phyloP scores from a whole-genome alignment of 2,888 invertebrate species.

The Apodemia duryi region DNA sequence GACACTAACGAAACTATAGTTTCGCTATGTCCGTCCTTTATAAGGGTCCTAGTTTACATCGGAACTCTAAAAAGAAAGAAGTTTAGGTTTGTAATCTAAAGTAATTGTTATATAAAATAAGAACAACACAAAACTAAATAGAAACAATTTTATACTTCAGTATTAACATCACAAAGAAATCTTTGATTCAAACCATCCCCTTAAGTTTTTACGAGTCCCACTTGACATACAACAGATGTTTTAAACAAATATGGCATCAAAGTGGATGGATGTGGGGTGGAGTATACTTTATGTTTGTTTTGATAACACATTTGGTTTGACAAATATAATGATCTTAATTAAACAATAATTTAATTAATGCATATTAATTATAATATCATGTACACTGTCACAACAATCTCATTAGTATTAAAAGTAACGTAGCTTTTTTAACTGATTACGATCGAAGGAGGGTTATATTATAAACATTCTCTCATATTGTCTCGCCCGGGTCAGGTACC shows the following conservation, averaged over 20 bases:
- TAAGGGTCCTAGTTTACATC: no score
- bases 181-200: slow-evolving; percentile 47
- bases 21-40: no score
- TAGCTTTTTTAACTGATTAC: no score
- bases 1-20: no score
- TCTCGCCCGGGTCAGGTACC: no score
- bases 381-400: neutral
- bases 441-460: no score
- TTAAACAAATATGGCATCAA: slow-evolving; percentile 54
- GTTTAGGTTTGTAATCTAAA: neutral
- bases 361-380: neutral
- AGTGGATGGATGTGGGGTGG: slow-evolving; percentile 29
- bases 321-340: slow-evolving; percentile 6
- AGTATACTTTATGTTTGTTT: slow-evolving; percentile 4
- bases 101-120: slow-evolving; percentile 6
- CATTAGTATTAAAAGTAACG: no score
- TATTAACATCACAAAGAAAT: slow-evolving; percentile 46
- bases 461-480: no score
- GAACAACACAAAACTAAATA: slow-evolving; percentile 27
- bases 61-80: no score
- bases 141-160: slow-evolving; percentile 30
- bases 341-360: neutral
- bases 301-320: slow-evolving; percentile 12
- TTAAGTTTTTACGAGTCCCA: slow-evolving; percentile 54
- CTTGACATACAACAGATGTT: slow-evolving; percentile 63